Conservation (phyloP, 2,797 vertebrate species). For the Acanthopagrus latus region DNA sequence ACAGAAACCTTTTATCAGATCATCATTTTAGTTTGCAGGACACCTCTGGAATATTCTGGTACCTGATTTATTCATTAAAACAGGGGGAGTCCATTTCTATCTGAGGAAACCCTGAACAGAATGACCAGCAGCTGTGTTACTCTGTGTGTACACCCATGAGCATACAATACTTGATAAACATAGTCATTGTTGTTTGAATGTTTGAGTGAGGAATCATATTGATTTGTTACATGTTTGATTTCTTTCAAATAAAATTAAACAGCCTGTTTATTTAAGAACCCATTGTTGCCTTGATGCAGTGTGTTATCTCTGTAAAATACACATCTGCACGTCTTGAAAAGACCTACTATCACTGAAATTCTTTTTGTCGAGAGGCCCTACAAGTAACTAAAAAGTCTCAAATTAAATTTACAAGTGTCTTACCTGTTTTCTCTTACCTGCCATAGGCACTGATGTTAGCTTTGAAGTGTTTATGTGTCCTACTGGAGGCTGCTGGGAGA, state of each 20-base stretch:
- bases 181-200: slow-evolving; percentile 1
- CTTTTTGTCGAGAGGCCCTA: neutral
- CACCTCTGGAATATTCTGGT: slow-evolving; percentile 28
- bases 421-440: neutral
- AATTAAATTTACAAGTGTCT: neutral
- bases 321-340: neutral
- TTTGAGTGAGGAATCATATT: slow-evolving; percentile 54
- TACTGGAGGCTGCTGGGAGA: neutral
- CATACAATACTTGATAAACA: neutral
- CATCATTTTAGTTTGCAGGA: slow-evolving; percentile 14
- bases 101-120: neutral
- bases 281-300: neutral
- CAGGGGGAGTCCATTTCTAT: slow-evolving; percentile 13
- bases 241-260: slow-evolving; percentile 64
- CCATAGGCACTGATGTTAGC: neutral
- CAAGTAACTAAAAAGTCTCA: too few relatives aligned
- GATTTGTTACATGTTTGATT: slow-evolving; percentile 32
- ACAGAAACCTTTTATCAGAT: slow-evolving; percentile 28
- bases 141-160: neutral
- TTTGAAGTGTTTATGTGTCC: neutral
- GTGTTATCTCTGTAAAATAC: neutral
- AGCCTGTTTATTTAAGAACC: neutral
- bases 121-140: neutral
- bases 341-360: neutral
- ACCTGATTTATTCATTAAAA: slow-evolving; percentile 36